phyloP scores from a whole-genome alignment of 1,140 invertebrate species.

The Steinernema khuongi region DNA sequence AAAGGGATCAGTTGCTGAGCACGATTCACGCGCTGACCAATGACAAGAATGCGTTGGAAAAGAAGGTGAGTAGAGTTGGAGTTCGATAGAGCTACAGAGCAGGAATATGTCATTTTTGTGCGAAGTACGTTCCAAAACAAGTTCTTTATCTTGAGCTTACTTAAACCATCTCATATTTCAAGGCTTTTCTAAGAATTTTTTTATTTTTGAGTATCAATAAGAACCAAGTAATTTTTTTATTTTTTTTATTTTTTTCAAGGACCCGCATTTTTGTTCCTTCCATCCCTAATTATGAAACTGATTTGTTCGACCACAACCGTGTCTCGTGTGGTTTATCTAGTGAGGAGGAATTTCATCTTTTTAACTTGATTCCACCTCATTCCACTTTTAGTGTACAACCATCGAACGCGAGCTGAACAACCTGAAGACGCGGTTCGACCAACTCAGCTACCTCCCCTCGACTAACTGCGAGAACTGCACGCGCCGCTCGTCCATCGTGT shows the following conservation, averaged over 20 bases:
- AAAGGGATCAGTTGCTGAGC: constrained; percentile 36
- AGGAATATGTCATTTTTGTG: constrained; percentile 11
- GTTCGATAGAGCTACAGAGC: constrained; percentile 9
- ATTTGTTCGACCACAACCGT: no score
- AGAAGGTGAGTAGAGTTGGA: constrained; percentile 28
- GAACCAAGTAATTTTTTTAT: no score
- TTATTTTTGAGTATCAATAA: no score
- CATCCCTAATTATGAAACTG: no score
- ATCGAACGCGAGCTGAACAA: constrained; percentile 34
- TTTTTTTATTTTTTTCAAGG: no score
- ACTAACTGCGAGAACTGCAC: constrained; percentile 12
- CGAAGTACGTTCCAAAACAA: no score
- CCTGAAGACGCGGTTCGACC: constrained; percentile 9
- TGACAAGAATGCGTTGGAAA: constrained; percentile 32
- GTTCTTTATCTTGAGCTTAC: no score
- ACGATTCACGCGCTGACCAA: constrained; percentile 43
- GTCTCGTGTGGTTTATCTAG: no score
- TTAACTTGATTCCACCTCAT: no score
- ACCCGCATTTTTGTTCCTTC: no score
- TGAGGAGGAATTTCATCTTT: constrained; percentile 27
- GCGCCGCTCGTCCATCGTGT: background rate
- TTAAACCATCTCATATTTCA: no score
- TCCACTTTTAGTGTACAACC: constrained; percentile 21
- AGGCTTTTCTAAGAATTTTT: no score
- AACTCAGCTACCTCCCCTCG: background rate